Base-by-base conservation (phyloP, 2,113 vertebrate genomes). In the Alosa alosa region DNA sequence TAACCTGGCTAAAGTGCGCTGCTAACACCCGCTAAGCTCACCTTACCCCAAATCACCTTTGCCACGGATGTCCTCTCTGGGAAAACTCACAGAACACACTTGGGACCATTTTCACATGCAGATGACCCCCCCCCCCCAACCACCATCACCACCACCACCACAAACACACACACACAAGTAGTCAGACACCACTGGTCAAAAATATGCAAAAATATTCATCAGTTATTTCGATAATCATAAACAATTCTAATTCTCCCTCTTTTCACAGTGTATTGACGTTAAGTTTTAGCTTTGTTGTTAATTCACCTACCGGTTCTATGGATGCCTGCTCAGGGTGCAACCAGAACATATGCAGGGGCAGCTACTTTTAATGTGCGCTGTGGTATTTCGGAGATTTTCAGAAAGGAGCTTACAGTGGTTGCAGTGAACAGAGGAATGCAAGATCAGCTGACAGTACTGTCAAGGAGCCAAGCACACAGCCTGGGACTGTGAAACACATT, bases 371-470 rank as follows among this genome's bases (percentile, higher is more conserved):
- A 78, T 78, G 72, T 78, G 72, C 13, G 11, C 31, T 78, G 31
- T 78, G 72, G 72, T 78, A 78, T 78, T 78, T 78, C 39, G 47
- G 84, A 84, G 52, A 78, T 39, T 78, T 78, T 78, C 39, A 13
- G 31, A 78, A 17, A 25, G 17, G 64, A 83, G 31, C 45, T 22
- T 83, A 83, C 83, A 85, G 45, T 85, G 55, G 44, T 85, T 81
- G 11, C 81, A 57, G 36, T 75, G 55, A 81, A 83, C 78, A 81
- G 11, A 89, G 87, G 92, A 93, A 92, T 91, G 92, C 87, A 83
- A 78, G 86, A 90, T 92, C 91, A 92, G 90, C 90, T 92, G 91
- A 93, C 86, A 84, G 84, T 41, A 72, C 3, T 88, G 55, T 41
- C 22, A 0, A 8, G 25, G 52, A 3, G 90, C 92, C 91, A 94